Percentiles rank a stretch among this genome's conserved stretches.
Conservation (phyloP, 2,797 vertebrate species). For the Catharus ustulatus region DNA sequence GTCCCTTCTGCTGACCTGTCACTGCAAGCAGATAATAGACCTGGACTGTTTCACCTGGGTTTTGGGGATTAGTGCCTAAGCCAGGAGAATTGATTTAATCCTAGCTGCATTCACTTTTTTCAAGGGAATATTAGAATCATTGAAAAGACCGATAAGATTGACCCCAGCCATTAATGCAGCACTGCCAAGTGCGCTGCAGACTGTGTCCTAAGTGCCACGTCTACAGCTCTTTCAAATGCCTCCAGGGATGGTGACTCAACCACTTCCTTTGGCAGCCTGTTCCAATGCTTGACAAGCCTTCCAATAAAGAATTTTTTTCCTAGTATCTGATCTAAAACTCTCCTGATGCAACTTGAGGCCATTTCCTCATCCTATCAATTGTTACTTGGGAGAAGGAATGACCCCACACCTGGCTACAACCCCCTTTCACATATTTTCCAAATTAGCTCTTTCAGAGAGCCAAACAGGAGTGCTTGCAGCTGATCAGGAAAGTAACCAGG, state of each 20-base stretch:
- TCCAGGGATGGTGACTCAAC: background rate
- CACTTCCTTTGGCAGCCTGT: background rate
- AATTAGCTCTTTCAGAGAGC: background rate
- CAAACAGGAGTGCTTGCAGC: background rate
- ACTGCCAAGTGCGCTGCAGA: rapidly evolving
- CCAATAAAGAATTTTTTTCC: background rate
- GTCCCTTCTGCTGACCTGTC: background rate
- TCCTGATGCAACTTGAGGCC: background rate
- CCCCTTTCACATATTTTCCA: background rate
- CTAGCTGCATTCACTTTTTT: background rate
- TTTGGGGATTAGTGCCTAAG: background rate
- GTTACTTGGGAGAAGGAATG: background rate
- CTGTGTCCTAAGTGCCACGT: too few species aligned
- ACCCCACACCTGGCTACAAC: background rate
- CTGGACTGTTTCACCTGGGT: background rate
- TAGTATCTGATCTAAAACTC: background rate
- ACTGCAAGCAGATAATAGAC: background rate
- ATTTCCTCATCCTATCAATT: background rate
- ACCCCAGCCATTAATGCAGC: rapidly evolving
- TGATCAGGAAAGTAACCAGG: background rate
- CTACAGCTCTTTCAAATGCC: background rate
- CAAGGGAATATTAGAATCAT: background rate
- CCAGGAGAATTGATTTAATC: background rate
- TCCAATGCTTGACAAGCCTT: background rate
- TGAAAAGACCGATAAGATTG: background rate